A percentile compares a stretch with the other conserved stretches of the same genome.
These are phyloP conservation scores for Anoura caudifer DNA, from an alignment of 2,113 vertebrate species.

Conservation along the genomic window DNA sequence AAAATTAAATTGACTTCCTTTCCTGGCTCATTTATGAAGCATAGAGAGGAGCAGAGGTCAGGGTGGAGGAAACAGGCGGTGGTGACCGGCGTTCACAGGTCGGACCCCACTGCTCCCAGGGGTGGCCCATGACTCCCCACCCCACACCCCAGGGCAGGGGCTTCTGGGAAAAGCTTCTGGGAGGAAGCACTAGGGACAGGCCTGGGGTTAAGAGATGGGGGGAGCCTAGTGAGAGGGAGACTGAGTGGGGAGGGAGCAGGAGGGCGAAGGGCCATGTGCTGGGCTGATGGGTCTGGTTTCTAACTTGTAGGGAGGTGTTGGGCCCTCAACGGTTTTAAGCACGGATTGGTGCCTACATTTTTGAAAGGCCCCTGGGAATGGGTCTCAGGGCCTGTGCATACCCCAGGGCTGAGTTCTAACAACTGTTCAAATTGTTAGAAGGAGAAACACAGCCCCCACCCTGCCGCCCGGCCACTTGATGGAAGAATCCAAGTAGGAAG, in stretches of 20 bases:
- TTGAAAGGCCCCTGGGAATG: neutral
- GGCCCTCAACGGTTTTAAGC: neutral
- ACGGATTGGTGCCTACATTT: neutral
- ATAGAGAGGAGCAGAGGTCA: neutral
- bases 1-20: neutral
- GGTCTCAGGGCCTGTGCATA: rapidly evolving
- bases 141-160: neutral
- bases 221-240: neutral
- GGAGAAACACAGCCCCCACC: neutral
- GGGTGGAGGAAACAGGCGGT: neutral
- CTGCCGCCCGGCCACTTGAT: neutral
- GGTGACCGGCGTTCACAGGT: neutral
- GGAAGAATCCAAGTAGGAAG: neutral
- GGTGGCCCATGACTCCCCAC: neutral
- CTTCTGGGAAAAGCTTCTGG: neutral
- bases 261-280: rapidly evolving
- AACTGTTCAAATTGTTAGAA: neutral
- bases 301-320: neutral
- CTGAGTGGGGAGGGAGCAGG: neutral
- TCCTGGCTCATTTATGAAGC: neutral
- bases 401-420: neutral
- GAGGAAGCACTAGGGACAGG: neutral
- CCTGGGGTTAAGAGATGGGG: neutral
- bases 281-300: neutral
- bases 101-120: neutral